Evolutionary conservation across 2,797 vertebrate genomes (phyloP).

Genomic region (Phaenicophaeus curvirostris): DNA sequence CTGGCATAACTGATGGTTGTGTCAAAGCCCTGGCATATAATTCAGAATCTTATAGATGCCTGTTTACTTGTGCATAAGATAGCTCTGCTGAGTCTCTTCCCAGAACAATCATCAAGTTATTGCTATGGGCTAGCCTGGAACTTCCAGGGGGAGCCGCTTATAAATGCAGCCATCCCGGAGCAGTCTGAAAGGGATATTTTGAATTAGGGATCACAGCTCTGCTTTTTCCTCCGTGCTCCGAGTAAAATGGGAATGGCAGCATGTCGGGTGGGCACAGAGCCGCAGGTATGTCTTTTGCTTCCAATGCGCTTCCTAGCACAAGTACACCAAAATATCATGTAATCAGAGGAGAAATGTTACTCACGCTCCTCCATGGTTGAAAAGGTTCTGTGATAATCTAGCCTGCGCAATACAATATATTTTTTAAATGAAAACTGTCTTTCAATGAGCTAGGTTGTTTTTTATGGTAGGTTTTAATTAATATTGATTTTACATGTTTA

Average conservation of each 20-base stretch:
- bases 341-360: background rate
- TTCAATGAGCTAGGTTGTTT: background rate
- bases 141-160: background rate
- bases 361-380: rapidly evolving
- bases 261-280: rapidly evolving
- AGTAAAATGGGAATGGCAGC: background rate
- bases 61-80: conserved; percentile 72
- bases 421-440: background rate
- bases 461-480: background rate
- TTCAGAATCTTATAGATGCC: conserved; percentile 74
- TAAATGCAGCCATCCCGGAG: background rate
- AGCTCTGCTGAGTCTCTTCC: conserved; percentile 63
- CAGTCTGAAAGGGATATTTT: background rate
- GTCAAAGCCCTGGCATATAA: conserved; percentile 79
- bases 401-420: background rate
- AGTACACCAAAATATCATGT: background rate
- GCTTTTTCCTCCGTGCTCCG: background rate
- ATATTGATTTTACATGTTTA: background rate
- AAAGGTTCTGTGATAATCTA: background rate
- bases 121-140: background rate
- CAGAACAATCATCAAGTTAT: conserved; percentile 55
- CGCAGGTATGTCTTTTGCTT: rapidly evolving
- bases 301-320: background rate
- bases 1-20: conserved; percentile 81
- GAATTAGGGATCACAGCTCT: background rate